A percentile compares a stretch with the other conserved stretches of the same genome.
phyloP scores from a whole-genome alignment of 1,140 invertebrate genomes.

The Habropoda laboriosa region DNA sequence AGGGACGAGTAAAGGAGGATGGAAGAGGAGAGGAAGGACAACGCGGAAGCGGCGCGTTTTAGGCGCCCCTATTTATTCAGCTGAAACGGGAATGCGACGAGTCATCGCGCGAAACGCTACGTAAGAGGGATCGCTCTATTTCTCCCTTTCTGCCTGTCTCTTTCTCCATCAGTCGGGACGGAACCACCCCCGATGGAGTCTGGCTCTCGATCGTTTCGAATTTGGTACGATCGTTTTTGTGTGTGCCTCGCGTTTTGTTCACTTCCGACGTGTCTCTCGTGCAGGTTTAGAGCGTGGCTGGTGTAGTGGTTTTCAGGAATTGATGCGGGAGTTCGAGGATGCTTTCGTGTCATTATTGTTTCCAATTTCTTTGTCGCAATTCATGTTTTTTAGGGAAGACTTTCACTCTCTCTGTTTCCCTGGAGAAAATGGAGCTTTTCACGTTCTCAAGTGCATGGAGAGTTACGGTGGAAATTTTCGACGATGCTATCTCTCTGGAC shows the following conservation, averaged over 20 bases:
- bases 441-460: no score
- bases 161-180: no score
- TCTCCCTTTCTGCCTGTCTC: no score
- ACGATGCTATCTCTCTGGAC: conserved; percentile 2
- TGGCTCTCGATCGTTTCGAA: conserved; percentile 27
- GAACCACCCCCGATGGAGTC: neutral
- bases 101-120: conserved; percentile 16
- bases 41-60: conserved; percentile 32
- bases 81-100: conserved; percentile 37
- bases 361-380: no score
- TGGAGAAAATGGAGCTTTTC: no score
- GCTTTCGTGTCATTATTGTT: no score
- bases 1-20: no score
- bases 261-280: neutral
- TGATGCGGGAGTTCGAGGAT: no score
- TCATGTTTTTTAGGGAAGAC: no score
- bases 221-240: neutral
- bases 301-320: neutral
- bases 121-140: conserved; percentile 3
- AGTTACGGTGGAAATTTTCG: conserved; percentile 47
- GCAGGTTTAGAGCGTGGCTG: neutral
- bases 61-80: conserved; percentile 40
- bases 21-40: conserved; percentile 19
- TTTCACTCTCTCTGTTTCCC: no score
- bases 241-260: neutral